Percentiles rank a stretch among this genome's conserved stretches.
phyloP scores from a whole-genome alignment of 37 sponge, comb jelly and placozoan genomes.

The Hexactinellida sp. region DNA sequence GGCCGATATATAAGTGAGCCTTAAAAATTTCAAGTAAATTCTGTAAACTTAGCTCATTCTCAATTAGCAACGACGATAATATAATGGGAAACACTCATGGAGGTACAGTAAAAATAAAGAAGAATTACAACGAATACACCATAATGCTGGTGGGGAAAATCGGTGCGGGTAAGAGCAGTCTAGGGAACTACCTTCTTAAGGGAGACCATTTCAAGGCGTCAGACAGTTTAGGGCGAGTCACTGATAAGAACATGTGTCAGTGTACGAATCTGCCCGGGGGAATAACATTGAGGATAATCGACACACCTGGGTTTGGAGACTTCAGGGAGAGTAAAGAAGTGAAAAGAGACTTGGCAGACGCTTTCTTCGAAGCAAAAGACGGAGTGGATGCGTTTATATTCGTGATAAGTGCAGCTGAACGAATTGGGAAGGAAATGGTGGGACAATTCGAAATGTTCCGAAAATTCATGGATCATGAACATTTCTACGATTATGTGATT shows the following conservation, averaged over 20 bases:
- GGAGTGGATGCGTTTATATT: not conserved
- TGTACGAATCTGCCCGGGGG: conserved; percentile 74
- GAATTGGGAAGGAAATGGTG: not conserved
- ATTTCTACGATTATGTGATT: not conserved
- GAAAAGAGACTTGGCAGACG: not conserved
- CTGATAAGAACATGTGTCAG: not conserved
- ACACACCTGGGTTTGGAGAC: conserved; percentile 20
- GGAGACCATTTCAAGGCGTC: not conserved
- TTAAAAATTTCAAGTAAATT: too few relatives aligned
- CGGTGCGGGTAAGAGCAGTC: not conserved
- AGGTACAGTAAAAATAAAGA: not conserved
- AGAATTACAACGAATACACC: not conserved
- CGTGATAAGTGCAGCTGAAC: not conserved
- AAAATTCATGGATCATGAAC: conserved; percentile 8
- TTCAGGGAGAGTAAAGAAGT: not conserved
- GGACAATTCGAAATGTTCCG: not conserved
- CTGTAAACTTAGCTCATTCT: too few relatives aligned
- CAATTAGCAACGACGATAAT: too few relatives aligned
- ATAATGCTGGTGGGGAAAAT: not conserved
- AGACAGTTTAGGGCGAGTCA: not conserved
- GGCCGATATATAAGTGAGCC: too few relatives aligned
- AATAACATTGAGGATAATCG: conserved; percentile 66
- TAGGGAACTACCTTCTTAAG: not conserved
- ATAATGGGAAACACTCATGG: conserved; percentile 1
- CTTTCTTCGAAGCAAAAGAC: not conserved